phyloP scores from a whole-genome alignment of 2,113 vertebrate species.

The Scortum barcoo region DNA sequence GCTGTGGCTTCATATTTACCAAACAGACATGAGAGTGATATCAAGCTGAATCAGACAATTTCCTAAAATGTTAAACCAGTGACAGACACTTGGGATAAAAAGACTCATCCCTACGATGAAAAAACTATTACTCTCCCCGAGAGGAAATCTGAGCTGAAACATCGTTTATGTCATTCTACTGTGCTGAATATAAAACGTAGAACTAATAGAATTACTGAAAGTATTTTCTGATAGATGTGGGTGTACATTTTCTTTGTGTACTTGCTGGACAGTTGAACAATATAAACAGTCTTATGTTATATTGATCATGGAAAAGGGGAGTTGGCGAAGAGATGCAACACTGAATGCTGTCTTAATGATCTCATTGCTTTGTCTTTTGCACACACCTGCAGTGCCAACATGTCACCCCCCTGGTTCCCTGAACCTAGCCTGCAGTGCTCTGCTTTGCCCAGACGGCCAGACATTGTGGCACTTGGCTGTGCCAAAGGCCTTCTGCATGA shows the following conservation, averaged over 20 bases:
- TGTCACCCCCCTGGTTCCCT: not conserved
- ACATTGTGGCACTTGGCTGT: constrained; percentile 66
- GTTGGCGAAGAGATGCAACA: not conserved
- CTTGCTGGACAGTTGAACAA: no score
- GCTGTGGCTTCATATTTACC: not conserved
- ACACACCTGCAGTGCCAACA: constrained; percentile 14
- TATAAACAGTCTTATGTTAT: not conserved
- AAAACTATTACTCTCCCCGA: not conserved
- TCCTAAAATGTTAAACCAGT: not conserved
- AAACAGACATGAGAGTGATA: not conserved
- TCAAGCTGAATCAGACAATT: not conserved
- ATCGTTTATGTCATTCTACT: not conserved
- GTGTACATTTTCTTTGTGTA: no score
- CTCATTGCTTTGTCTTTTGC: not conserved
- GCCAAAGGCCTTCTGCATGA: constrained; percentile 78
- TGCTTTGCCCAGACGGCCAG: constrained; percentile 55
- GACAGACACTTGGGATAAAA: not conserved
- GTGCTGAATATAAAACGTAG: not conserved
- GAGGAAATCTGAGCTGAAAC: not conserved
- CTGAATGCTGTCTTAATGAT: not conserved
- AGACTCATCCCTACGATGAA: not conserved
- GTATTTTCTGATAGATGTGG: no score
- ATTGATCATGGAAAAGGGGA: not conserved
- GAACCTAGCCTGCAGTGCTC: not conserved
- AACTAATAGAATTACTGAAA: no score